Percentiles rank a stretch among this genome's conserved stretches.
Conservation (phyloP, 23 tunicate genomes). For the Pegea sp. region DNA sequence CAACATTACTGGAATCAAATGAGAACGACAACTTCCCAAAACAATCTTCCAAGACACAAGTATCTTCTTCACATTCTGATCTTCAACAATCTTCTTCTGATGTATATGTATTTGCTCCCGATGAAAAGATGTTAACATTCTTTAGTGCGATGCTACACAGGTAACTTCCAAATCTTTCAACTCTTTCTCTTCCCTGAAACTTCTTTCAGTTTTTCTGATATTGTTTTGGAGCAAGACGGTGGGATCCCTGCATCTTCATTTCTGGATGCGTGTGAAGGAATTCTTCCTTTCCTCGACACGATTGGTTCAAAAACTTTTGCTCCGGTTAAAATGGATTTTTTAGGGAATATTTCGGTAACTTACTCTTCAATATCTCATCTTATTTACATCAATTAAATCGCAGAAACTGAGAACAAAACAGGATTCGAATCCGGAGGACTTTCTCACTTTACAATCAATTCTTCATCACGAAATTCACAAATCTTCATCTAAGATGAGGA, state of each 20-base stretch:
- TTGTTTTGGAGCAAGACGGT: constrained; percentile 46
- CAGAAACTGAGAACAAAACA: constrained; percentile 73
- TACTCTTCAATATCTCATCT: not conserved
- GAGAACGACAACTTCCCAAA: too few species aligned
- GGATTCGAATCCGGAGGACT: constrained; percentile 22
- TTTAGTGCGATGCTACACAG: constrained; percentile 80
- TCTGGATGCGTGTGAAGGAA: constrained; percentile 66
- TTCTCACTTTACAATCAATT: constrained; percentile 49
- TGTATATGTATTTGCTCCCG: constrained; percentile 2
- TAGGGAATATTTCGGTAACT: constrained; percentile 65
- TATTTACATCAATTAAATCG: not conserved
- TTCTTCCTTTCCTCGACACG: constrained; percentile 71
- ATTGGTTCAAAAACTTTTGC: constrained; percentile 96
- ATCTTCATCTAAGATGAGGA: constrained; percentile 53
- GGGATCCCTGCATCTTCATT: constrained; percentile 57
- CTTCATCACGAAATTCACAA: constrained; percentile 42
- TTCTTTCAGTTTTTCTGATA: constrained; percentile 59
- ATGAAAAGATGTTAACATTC: constrained; percentile 36
- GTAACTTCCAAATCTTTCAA: too few species aligned
- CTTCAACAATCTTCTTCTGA: too few species aligned
- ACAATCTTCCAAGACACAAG: too few species aligned
- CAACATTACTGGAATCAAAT: too few species aligned
- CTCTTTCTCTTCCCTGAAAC: too few species aligned
- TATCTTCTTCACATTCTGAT: too few species aligned
- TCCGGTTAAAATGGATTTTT: constrained; percentile 86